Evolutionary conservation across 2,888 invertebrate species (phyloP).

Genomic region (Drosophila subsilvestris): DNA sequence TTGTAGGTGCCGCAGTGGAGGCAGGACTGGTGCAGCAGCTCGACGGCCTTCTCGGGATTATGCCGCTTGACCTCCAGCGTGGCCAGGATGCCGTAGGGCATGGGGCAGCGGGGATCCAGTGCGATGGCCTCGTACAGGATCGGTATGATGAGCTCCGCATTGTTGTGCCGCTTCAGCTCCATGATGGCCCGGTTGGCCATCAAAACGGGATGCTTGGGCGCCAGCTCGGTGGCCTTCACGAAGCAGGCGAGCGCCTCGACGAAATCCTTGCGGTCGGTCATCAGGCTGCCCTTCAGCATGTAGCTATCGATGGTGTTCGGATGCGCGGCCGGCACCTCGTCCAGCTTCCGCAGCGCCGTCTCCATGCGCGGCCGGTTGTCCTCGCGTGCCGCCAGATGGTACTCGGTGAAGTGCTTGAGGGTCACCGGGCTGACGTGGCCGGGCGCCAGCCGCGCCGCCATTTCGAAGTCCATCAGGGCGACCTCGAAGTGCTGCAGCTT

Average conservation of each 20-base stretch:
- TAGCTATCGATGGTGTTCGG: background rate
- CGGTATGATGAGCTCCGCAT: background rate
- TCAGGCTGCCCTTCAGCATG: background rate
- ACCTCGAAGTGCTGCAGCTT: background rate
- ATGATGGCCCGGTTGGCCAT: background rate
- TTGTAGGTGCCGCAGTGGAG: background rate
- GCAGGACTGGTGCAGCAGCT: background rate
- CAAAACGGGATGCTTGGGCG: background rate
- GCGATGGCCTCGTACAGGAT: background rate
- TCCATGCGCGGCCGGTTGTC: background rate
- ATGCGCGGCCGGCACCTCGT: accelerated
- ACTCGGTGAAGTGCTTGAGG: background rate
- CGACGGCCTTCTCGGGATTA: background rate
- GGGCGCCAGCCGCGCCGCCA: background rate
- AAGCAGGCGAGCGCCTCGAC: background rate
- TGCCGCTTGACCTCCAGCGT: background rate
- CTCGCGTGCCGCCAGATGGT: background rate
- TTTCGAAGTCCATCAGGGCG: background rate
- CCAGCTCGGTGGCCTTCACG: background rate
- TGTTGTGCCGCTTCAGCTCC: background rate
- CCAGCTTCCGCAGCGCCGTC: background rate
- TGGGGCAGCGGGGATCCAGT: background rate
- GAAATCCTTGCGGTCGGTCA: background rate
- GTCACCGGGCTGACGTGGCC: background rate
- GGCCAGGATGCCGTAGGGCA: background rate